Evolutionary conservation across 2,113 vertebrate genomes (phyloP).

Genomic region (Charina bottae): DNA sequence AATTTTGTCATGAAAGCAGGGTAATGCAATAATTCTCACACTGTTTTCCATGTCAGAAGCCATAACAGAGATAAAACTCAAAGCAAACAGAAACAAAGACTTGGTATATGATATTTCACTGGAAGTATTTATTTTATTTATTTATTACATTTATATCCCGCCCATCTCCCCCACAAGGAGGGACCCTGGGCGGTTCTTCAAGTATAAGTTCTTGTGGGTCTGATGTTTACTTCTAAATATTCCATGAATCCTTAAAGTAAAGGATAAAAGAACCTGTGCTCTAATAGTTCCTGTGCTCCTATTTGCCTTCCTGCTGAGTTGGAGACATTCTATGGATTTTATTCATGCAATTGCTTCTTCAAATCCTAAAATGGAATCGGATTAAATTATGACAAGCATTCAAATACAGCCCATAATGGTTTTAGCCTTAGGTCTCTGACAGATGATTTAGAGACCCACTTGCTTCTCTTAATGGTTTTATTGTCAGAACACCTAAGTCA

Average conservation of each 20-base stretch:
- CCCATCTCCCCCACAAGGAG: too few relatives aligned
- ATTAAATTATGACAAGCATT: background rate
- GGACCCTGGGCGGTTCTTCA: too few relatives aligned
- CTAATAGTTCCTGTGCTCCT: slow-evolving; percentile 8
- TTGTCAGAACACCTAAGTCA: background rate
- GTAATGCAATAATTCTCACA: slow-evolving; percentile 28
- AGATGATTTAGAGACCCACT: background rate
- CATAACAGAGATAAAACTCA: background rate
- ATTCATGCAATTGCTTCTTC: background rate
- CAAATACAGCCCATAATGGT: background rate
- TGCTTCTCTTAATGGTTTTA: background rate
- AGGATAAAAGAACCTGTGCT: background rate
- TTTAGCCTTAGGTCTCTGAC: background rate
- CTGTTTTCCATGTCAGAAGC: slow-evolving; percentile 40
- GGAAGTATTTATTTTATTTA: too few relatives aligned
- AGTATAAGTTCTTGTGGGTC: slow-evolving; percentile 24
- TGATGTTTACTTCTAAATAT: slow-evolving; percentile 36
- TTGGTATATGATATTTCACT: slow-evolving; percentile 48
- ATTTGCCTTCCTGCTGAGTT: background rate
- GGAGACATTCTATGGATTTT: background rate
- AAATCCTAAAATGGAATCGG: background rate
- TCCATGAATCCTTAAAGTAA: background rate
- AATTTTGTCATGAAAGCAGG: slow-evolving; percentile 31
- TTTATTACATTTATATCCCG: too few relatives aligned
- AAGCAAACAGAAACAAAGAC: slow-evolving; percentile 23